phyloP scores from a whole-genome alignment of 2,888 invertebrate species.

The Subacronicta megacephala region DNA sequence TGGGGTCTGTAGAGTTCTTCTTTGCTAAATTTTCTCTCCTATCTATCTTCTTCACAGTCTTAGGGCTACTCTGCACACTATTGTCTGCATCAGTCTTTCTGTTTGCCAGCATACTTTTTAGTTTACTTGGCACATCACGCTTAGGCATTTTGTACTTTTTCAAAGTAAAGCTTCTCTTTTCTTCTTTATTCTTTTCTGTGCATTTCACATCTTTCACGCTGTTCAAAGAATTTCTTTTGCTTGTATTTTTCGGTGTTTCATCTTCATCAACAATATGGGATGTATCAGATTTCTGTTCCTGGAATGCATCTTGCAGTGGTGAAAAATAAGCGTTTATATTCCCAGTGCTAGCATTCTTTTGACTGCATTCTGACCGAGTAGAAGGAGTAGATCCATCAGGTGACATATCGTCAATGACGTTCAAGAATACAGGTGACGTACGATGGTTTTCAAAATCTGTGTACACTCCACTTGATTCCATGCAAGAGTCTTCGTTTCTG shows the following conservation, averaged over 20 bases:
- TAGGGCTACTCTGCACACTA: conserved; percentile 90
- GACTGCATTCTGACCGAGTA: conserved; percentile 86
- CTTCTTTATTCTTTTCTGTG: conserved; percentile 85
- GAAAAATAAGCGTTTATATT: conserved; percentile 74
- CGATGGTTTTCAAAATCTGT: conserved; percentile 94
- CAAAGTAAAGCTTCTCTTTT: conserved; percentile 87
- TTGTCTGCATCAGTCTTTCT: conserved; percentile 86
- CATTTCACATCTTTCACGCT: conserved; percentile 79
- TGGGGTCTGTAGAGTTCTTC: conserved; percentile 92
- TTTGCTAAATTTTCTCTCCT: conserved; percentile 92
- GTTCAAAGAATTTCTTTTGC: conserved; percentile 84
- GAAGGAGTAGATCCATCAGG: conserved; percentile 91
- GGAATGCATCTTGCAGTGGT: conserved; percentile 69
- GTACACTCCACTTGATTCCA: conserved; percentile 97
- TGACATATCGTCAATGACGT: conserved; percentile 92
- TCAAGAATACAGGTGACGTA: conserved; percentile 84
- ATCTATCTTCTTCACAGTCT: conserved; percentile 90
- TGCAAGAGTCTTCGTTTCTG: conserved; percentile 93
- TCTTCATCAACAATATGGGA: conserved; percentile 70
- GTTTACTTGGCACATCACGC: conserved; percentile 93
- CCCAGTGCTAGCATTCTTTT: conserved; percentile 79
- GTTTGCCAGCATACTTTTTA: conserved; percentile 92
- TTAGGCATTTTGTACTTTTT: conserved; percentile 95
- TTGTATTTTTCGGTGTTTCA: conserved; percentile 78
- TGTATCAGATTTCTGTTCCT: conserved; percentile 68